phyloP scores from a whole-genome alignment of 2,888 invertebrate species.

The Drosophila nr. perissopoda region DNA sequence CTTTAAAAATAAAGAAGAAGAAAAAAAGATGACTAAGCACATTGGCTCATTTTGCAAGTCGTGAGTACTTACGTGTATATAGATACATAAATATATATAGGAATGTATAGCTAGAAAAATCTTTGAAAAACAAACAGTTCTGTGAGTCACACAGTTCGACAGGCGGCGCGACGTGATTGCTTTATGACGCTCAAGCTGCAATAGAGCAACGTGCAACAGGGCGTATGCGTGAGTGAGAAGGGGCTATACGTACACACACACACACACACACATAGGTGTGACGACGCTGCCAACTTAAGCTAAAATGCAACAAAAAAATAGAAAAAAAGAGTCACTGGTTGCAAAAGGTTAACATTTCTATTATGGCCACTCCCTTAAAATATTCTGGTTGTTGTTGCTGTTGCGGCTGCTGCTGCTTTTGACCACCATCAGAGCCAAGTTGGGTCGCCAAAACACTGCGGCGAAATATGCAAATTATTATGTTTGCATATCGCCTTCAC shows the following conservation, averaged over 20 bases:
- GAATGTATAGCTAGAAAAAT: background rate
- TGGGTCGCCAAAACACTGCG: constrained; percentile 54
- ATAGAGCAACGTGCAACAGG: constrained; percentile 1
- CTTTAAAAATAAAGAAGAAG: background rate
- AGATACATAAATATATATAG: background rate
- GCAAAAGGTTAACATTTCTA: constrained; percentile 82
- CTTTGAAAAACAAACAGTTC: constrained; percentile 26
- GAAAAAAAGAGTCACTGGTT: constrained; percentile 20
- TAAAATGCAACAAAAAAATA: background rate
- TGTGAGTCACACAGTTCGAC: constrained; percentile 45
- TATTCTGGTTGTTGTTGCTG: constrained; percentile 29
- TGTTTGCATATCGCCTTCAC: constrained; percentile 70
- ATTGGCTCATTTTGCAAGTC: background rate
- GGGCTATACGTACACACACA: background rate
- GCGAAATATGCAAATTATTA: constrained; percentile 78
- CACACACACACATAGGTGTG: constrained; percentile 21
- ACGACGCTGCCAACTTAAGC: constrained; percentile 26
- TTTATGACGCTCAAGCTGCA: constrained; percentile 27
- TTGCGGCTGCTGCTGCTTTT: constrained; percentile 40
- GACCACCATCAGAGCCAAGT: constrained; percentile 55
- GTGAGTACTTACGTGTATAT: background rate
- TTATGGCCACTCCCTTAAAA: constrained; percentile 70
- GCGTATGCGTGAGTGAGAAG: constrained; percentile 3
- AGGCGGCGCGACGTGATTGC: constrained; percentile 27
- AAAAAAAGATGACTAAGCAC: constrained; percentile 4